A percentile compares a stretch with the other conserved stretches of the same genome.
Evolutionary conservation across 2,797 vertebrate genomes (phyloP).

Genomic region (Notoglanidium macrostoma): DNA sequence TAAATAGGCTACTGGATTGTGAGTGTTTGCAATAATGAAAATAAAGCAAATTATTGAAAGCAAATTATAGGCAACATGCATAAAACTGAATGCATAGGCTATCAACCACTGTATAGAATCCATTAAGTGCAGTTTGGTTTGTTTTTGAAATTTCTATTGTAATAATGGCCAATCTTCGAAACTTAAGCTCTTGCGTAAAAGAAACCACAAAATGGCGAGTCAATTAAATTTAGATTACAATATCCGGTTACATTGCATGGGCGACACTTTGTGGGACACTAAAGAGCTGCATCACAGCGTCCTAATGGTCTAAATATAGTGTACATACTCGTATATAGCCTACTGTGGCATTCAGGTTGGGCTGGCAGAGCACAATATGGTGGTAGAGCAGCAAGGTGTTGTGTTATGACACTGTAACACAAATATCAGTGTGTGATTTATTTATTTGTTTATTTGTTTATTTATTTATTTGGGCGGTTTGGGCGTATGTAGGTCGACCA

Average conservation of each 20-base stretch:
- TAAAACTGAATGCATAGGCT: not conserved
- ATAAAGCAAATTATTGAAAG: no score
- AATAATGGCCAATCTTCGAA: constrained; percentile 1
- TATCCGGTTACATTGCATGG: constrained; percentile 63
- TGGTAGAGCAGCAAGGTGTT: constrained; percentile 17
- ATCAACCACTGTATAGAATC: not conserved
- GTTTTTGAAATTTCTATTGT: not conserved
- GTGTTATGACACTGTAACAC: not conserved
- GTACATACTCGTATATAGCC: not conserved
- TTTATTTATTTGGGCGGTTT: not conserved
- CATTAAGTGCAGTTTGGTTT: not conserved
- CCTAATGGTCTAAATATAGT: constrained; percentile 39
- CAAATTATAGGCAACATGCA: not conserved
- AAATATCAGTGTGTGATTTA: not conserved
- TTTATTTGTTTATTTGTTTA: not conserved
- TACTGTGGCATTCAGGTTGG: not conserved
- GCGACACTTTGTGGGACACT: constrained; percentile 42
- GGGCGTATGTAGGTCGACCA: constrained; percentile 71
- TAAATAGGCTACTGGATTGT: constrained; percentile 1
- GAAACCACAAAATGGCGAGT: constrained; percentile 67
- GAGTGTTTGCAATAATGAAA: not conserved
- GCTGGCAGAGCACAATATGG: not conserved
- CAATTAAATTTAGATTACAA: constrained; percentile 69
- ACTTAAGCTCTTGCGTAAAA: not conserved
- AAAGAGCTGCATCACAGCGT: constrained; percentile 3